Conservation (phyloP, 2,113 vertebrate species). For the Rhodinocichla rosea region DNA sequence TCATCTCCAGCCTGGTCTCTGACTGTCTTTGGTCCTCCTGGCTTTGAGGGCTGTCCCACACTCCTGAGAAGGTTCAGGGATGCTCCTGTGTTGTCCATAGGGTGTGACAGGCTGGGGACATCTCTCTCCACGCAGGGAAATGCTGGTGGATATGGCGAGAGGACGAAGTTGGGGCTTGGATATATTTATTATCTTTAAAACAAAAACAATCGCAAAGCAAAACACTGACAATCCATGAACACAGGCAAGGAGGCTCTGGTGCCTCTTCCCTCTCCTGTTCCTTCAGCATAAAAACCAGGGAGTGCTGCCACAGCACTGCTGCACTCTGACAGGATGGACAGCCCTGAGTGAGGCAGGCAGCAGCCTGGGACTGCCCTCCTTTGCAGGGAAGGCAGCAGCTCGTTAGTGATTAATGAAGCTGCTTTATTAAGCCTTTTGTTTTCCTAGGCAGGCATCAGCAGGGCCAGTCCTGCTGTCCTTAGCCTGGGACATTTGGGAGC, state of each 20-base stretch:
- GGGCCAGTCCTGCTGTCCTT: rapidly evolving
- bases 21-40: neutral
- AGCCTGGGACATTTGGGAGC: rapidly evolving
- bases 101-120: rapidly evolving
- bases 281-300: neutral
- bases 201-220: neutral
- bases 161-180: neutral
- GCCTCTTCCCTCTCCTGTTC: neutral
- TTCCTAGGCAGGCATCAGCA: neutral
- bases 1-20: neutral
- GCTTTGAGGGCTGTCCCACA: neutral
- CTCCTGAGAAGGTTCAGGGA: neutral
- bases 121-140: rapidly evolving
- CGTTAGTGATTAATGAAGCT: neutral
- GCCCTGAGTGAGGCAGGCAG: neutral
- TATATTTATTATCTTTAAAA: slow-evolving; percentile 33
- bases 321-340: neutral
- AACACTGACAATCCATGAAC: neutral
- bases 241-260: neutral
- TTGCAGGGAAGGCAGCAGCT: neutral
- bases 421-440: neutral
- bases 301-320: neutral
- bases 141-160: neutral
- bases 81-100: rapidly evolving
- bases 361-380: neutral